A percentile compares a stretch with the other conserved stretches of the same genome.
Conservation (phyloP, 2,797 vertebrate genomes). For the Poeciliopsis turneri region DNA sequence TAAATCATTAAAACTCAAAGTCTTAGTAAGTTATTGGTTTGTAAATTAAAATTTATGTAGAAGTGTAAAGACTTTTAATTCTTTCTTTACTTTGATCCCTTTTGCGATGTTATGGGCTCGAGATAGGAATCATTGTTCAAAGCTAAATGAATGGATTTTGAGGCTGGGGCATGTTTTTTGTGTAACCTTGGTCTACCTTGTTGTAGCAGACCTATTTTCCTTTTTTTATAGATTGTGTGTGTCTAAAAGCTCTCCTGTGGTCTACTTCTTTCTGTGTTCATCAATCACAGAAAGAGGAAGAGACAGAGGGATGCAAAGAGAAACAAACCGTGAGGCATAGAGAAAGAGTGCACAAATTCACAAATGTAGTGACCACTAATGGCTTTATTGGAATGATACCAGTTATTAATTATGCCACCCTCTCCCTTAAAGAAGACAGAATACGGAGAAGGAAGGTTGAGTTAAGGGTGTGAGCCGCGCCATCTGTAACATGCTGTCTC, state of each 20-base stretch:
- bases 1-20: background rate
- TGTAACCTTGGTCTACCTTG: constrained; percentile 35
- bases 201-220: constrained; percentile 53
- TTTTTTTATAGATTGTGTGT: constrained; percentile 59
- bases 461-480: constrained; percentile 59
- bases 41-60: background rate
- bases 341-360: constrained; percentile 44
- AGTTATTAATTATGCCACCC: constrained; percentile 76
- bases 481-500: constrained; percentile 71
- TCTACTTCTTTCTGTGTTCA: constrained; percentile 61
- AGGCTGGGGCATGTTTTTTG: constrained; percentile 29
- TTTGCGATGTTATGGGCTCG: background rate
- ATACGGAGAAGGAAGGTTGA: constrained; percentile 29
- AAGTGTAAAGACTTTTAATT: background rate
- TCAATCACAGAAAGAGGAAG: constrained; percentile 52
- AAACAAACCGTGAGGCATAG: constrained; percentile 5
- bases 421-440: constrained; percentile 51
- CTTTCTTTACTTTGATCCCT: background rate
- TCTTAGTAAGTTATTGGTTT: background rate
- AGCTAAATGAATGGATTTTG: constrained; percentile 17
- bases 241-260: constrained; percentile 57
- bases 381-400: constrained; percentile 81
- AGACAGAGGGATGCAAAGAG: constrained; percentile 16
- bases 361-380: constrained; percentile 70
- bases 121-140: constrained; percentile 9